phyloP scores from a whole-genome alignment of 2,113 vertebrate genomes.

The Coturnix japonica region DNA sequence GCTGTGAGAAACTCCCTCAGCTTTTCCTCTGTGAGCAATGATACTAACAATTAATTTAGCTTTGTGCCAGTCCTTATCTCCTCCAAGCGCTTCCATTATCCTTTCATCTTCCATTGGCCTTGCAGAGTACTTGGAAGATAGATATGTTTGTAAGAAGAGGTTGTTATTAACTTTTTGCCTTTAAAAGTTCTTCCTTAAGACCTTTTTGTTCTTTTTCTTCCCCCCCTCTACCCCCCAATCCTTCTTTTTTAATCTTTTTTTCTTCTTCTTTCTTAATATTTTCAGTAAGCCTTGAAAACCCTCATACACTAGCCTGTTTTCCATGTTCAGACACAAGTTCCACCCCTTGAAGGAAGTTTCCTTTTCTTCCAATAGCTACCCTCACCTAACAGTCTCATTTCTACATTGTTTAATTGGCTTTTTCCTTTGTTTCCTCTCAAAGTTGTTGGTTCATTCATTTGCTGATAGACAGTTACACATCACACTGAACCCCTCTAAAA shows the following conservation, averaged over 20 bases:
- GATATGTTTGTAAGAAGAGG: not conserved
- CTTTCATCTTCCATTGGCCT: constrained; percentile 55
- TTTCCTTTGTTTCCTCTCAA: not conserved
- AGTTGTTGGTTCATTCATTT: not conserved
- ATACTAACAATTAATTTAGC: constrained; percentile 12
- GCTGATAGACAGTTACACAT: not conserved
- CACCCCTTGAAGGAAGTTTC: not conserved
- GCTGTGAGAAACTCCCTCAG: not conserved
- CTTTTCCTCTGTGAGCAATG: not conserved
- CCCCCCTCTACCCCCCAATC: not conserved
- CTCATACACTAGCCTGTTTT: not conserved
- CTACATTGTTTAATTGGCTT: rapidly evolving
- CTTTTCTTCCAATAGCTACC: not conserved
- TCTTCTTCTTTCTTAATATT: not conserved
- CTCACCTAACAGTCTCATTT: not conserved
- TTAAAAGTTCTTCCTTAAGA: not conserved
- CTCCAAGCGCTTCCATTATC: not conserved
- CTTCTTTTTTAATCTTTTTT: not conserved
- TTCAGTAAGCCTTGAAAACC: not conserved
- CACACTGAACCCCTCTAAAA: not conserved
- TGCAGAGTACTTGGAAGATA: constrained; percentile 1
- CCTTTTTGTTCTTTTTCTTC: not conserved
- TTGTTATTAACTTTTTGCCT: not conserved
- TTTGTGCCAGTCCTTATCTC: constrained; percentile 13
- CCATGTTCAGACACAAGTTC: not conserved